Evolutionary conservation across 2,113 vertebrate genomes (phyloP).

Genomic region (Sylvia atricapilla): DNA sequence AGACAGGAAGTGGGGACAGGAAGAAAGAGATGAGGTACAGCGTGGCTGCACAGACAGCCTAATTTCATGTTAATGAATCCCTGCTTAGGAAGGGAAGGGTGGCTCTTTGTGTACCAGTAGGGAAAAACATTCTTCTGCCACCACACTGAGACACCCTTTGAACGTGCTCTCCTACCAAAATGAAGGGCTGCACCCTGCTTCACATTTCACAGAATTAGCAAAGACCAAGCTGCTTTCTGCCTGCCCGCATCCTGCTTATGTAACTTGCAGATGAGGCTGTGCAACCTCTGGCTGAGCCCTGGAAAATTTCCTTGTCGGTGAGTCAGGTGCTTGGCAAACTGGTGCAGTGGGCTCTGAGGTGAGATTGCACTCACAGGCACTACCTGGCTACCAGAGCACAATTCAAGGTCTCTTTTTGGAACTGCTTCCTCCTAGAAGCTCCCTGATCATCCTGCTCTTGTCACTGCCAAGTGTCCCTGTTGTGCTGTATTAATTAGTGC

Average conservation of each 20-base stretch:
- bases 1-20: not conserved
- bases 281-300: constrained; percentile 17
- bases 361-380: not conserved
- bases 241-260: not conserved
- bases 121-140: not conserved
- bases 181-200: not conserved
- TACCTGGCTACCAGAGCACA: not conserved
- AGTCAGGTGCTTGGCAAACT: constrained; percentile 8
- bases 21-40: not conserved
- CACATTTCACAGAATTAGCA: not conserved
- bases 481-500: not conserved
- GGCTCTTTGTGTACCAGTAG: not conserved
- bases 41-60: not conserved
- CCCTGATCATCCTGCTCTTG: not conserved
- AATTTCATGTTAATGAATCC: constrained; percentile 24
- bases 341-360: accelerated
- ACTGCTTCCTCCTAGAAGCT: not conserved
- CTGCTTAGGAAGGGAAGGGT: not conserved
- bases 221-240: not conserved
- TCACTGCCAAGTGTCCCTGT: not conserved
- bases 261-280: constrained; percentile 7
- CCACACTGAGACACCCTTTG: not conserved
- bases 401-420: not conserved
- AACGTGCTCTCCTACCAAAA: not conserved
- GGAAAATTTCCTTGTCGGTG: not conserved